Conservation (phyloP, 2,888 invertebrate species). For the Hydraecia micacea region DNA sequence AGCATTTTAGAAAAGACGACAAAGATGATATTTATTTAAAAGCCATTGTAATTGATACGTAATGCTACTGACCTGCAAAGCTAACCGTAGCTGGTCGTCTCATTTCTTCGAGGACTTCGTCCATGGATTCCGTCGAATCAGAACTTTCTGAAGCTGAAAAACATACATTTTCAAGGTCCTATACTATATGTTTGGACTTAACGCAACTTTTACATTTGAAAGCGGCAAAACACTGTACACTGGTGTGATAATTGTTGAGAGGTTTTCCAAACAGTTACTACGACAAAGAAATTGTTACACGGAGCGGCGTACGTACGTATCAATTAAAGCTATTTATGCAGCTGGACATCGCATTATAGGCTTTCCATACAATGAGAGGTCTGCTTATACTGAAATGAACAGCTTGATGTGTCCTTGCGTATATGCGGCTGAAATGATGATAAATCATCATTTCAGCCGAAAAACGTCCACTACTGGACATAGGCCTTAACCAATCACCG, state of each 20-base stretch:
- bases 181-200: background rate
- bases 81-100: background rate
- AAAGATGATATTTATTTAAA: background rate
- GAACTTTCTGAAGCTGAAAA: constrained; percentile 31
- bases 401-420: background rate
- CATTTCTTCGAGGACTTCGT: constrained; percentile 38
- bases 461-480: no score
- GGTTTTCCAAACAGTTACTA: background rate
- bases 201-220: background rate
- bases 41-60: background rate
- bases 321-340: background rate
- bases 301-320: background rate
- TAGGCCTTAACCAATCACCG: no score
- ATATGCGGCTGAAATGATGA: no score
- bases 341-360: background rate
- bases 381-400: no score
- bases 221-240: background rate
- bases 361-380: background rate
- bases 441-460: no score
- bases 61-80: constrained; percentile 28
- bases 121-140: constrained; percentile 15
- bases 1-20: background rate
- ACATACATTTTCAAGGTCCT: background rate
- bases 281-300: background rate
- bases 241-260: background rate